Percentiles rank a stretch among this genome's conserved stretches.
phyloP scores from a whole-genome alignment of 2,888 invertebrate genomes.

The Lithophane leautieri region DNA sequence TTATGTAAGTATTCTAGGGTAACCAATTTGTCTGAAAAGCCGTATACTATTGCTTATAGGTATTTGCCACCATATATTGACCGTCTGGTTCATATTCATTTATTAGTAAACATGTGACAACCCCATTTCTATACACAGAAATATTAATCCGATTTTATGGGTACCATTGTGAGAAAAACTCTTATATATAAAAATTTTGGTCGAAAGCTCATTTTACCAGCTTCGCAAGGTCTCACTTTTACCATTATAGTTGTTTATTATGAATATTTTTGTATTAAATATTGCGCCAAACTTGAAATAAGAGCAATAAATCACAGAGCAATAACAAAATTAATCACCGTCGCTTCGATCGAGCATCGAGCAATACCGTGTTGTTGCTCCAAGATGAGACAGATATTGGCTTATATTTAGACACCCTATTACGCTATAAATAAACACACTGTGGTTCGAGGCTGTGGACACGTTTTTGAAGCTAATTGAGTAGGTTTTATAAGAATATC shows the following conservation, averaged over 20 bases:
- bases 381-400: constrained; percentile 38
- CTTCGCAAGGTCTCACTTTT: not conserved
- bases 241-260: too few relatives aligned
- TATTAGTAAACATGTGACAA: constrained; percentile 1
- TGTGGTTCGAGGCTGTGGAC: not conserved
- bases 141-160: not conserved
- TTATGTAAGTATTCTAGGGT: not conserved
- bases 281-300: constrained; percentile 22
- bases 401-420: constrained; percentile 32
- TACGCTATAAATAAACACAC: constrained; percentile 10
- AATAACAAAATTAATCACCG: constrained; percentile 55
- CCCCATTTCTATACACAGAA: not conserved
- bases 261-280: constrained; percentile 2
- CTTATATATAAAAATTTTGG: not conserved
- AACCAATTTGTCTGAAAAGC: not conserved
- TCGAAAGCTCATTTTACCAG: not conserved
- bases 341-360: constrained; percentile 27
- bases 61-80: constrained; percentile 2
- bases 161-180: not conserved
- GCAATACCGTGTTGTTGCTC: constrained; percentile 29
- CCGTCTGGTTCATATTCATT: not conserved
- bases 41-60: not conserved
- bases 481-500: not conserved
- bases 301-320: constrained; percentile 41
- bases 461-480: constrained; percentile 24